A percentile compares a stretch with the other conserved stretches of the same genome.
phyloP scores from a whole-genome alignment of 2,888 invertebrate species.

The Trissoscelio sp. region DNA sequence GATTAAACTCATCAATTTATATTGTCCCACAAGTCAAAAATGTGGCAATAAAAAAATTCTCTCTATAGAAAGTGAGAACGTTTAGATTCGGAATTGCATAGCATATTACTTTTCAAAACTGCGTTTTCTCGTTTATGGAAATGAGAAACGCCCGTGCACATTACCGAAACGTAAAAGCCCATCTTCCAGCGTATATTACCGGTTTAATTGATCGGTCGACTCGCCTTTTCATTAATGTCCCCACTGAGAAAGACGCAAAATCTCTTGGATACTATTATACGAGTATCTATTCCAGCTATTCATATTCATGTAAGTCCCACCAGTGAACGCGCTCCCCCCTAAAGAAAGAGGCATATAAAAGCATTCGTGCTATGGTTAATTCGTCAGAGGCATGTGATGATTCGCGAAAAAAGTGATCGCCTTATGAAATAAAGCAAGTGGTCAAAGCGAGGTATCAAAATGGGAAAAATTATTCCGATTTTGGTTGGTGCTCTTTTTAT shows the following conservation, averaged over 20 bases:
- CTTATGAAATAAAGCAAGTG: constrained; percentile 20
- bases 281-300: constrained; percentile 48
- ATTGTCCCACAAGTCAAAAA: constrained; percentile 3
- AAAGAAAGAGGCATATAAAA: constrained; percentile 63
- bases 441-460: constrained; percentile 6
- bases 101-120: constrained; percentile 32
- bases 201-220: constrained; percentile 50
- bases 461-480: constrained; percentile 50
- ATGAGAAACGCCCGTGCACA: constrained; percentile 37
- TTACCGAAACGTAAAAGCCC: constrained; percentile 5
- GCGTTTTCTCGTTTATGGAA: constrained; percentile 65
- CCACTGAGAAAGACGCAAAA: constrained; percentile 39
- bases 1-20: constrained; percentile 15
- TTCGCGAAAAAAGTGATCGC: constrained; percentile 59
- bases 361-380: constrained; percentile 60
- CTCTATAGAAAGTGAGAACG: constrained; percentile 56
- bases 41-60: constrained; percentile 44
- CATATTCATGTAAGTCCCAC: constrained; percentile 63
- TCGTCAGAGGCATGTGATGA: constrained; percentile 63
- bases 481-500: constrained; percentile 50
- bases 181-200: constrained; percentile 37
- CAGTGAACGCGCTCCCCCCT: constrained; percentile 55
- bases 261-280: not conserved
- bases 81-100: constrained; percentile 34
- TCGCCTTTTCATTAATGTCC: constrained; percentile 30